These are phyloP conservation scores for Cariama cristata DNA, from an alignment of 2,113 vertebrate genomes.

Conservation along the genomic window DNA sequence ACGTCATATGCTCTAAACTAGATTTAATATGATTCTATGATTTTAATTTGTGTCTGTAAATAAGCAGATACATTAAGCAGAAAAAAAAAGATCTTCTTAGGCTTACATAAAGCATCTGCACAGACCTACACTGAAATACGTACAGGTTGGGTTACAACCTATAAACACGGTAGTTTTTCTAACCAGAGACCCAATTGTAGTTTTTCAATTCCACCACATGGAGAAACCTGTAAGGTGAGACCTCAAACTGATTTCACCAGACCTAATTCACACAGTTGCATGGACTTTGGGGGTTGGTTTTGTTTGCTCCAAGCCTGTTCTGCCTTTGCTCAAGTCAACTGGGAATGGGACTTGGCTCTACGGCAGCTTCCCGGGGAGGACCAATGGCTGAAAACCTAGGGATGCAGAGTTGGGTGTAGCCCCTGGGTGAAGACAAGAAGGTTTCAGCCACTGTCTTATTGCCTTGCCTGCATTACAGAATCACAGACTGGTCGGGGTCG, in stretches of 20 bases:
- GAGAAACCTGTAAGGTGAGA: not conserved
- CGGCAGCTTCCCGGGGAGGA: not conserved
- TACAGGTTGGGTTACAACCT: not conserved
- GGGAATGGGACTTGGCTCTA: not conserved
- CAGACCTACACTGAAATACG: not conserved
- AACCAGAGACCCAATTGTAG: rapidly evolving
- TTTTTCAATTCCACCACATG: not conserved
- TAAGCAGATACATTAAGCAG: not conserved
- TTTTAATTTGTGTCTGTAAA: not conserved
- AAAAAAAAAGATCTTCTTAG: not conserved
- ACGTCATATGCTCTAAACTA: not conserved
- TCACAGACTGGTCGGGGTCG: too few species aligned
- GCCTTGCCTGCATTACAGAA: not conserved
- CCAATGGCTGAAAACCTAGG: not conserved
- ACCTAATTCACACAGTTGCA: not conserved
- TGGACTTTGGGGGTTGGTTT: not conserved
- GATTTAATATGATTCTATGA: not conserved
- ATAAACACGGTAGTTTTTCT: not conserved
- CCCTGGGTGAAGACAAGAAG: not conserved
- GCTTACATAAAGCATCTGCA: not conserved
- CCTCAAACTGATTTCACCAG: not conserved
- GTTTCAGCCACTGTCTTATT: not conserved
- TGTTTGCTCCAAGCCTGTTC: not conserved
- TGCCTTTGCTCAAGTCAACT: not conserved
- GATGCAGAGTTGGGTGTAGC: not conserved